Evolutionary conservation across 2,797 vertebrate genomes (phyloP).

Genomic region (Lutjanus argentimaculatus): DNA sequence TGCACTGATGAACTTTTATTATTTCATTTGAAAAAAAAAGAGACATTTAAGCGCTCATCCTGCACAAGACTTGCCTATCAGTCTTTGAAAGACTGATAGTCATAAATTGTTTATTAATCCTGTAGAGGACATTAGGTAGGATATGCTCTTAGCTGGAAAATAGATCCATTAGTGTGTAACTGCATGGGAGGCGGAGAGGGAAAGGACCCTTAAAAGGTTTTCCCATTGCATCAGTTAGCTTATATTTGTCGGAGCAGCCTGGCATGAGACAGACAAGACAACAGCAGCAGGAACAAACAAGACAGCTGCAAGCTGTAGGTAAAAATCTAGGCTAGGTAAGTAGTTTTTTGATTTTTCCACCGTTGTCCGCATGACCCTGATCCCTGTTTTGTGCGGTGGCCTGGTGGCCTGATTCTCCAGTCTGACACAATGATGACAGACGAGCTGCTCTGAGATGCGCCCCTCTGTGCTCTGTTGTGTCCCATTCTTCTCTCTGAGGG

Average conservation of each 20-base stretch:
- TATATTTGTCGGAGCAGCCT: constrained; percentile 52
- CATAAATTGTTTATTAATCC: constrained; percentile 78
- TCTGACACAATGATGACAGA: constrained; percentile 70
- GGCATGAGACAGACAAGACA: constrained; percentile 17
- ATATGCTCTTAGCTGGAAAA: constrained; percentile 75
- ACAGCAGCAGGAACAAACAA: constrained; percentile 41
- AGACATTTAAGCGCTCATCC: constrained; percentile 32
- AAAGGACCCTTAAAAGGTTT: constrained; percentile 77
- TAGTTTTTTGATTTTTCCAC: constrained; percentile 31
- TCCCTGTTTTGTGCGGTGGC: constrained; percentile 44
- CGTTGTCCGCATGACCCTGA: constrained; percentile 49
- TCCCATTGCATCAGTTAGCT: constrained; percentile 72
- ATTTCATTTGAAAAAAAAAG: constrained; percentile 5
- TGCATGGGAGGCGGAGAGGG: constrained; percentile 51
- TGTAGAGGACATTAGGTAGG: constrained; percentile 65
- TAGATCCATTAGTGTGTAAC: constrained; percentile 77
- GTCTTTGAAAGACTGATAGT: constrained; percentile 58
- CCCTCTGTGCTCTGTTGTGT: constrained; percentile 46
- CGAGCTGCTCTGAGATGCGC: constrained; percentile 46
- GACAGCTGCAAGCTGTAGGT: constrained; percentile 37
- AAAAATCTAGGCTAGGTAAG: constrained; percentile 28
- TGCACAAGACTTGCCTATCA: constrained; percentile 31
- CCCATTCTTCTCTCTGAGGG: constrained; percentile 12
- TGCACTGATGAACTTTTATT: constrained; percentile 5
- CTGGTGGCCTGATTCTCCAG: constrained; percentile 45